Evolutionary conservation across 2,113 vertebrate genomes (phyloP).

Genomic region (Microcebus murinus): DNA sequence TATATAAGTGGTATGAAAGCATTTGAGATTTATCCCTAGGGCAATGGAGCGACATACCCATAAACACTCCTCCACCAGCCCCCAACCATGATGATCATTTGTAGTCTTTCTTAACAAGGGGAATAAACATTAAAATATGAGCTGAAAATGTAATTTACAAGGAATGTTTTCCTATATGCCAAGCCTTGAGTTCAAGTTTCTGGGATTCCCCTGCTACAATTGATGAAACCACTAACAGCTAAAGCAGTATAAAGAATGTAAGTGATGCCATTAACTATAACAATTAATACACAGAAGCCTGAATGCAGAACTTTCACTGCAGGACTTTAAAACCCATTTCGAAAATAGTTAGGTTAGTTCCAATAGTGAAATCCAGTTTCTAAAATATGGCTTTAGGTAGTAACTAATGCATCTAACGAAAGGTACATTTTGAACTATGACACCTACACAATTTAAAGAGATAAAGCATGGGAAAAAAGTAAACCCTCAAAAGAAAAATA

Average conservation of each 20-base stretch:
- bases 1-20: not conserved
- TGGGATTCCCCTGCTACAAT: conserved; percentile 78
- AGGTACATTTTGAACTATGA: conserved; percentile 62
- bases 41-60: conserved; percentile 20
- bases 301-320: conserved; percentile 74
- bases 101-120: conserved; percentile 68
- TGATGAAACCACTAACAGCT: conserved; percentile 80
- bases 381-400: conserved; percentile 53
- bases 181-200: conserved; percentile 78
- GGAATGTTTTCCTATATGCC: conserved; percentile 74
- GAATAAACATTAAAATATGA: conserved; percentile 72
- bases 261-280: conserved; percentile 77
- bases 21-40: conserved; percentile 21
- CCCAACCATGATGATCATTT: conserved; percentile 44
- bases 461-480: conserved; percentile 53
- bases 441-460: conserved; percentile 60
- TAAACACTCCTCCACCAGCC: conserved; percentile 57
- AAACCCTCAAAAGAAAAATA: conserved; percentile 69
- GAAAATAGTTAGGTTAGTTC: conserved; percentile 69
- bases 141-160: conserved; percentile 74
- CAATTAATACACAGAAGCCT: conserved; percentile 74
- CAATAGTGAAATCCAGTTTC: conserved; percentile 52
- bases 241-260: conserved; percentile 78
- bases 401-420: conserved; percentile 56
- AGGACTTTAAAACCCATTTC: conserved; percentile 67